Evolutionary conservation across 1,140 invertebrate species (phyloP).

Genomic region (Gerris buenoi): DNA sequence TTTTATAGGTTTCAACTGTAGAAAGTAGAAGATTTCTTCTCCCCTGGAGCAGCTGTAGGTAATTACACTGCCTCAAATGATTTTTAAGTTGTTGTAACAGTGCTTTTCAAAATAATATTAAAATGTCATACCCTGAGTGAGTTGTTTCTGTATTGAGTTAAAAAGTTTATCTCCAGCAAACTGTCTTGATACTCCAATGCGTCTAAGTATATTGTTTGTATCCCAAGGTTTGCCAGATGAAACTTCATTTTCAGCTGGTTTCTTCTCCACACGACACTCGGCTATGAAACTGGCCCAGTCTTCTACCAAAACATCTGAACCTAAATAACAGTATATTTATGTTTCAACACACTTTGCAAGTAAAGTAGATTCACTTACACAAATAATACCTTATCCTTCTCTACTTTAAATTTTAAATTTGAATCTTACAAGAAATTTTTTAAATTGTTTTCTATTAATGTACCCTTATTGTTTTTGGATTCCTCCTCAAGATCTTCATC

Average conservation of each 20-base stretch:
- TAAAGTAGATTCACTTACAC: not conserved
- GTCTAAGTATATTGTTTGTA: slow-evolving; percentile 48
- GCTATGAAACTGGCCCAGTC: slow-evolving; percentile 79
- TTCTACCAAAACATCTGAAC: slow-evolving; percentile 62
- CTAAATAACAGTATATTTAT: too few species aligned
- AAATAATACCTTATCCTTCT: not conserved
- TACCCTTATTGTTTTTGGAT: slow-evolving; percentile 24
- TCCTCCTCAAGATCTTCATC: slow-evolving; percentile 76
- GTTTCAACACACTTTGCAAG: not conserved
- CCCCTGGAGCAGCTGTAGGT: not conserved
- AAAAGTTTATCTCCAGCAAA: slow-evolving; percentile 49
- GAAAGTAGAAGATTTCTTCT: not conserved
- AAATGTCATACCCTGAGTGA: slow-evolving; percentile 22
- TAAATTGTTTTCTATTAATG: not conserved
- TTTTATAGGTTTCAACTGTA: not conserved
- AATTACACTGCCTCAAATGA: not conserved
- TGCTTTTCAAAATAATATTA: not conserved
- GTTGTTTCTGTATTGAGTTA: slow-evolving; percentile 38
- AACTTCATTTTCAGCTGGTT: slow-evolving; percentile 24
- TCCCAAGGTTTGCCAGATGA: slow-evolving; percentile 58
- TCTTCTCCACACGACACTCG: slow-evolving; percentile 43
- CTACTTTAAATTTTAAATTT: not conserved
- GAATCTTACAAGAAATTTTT: not conserved
- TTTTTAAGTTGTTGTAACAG: not conserved
- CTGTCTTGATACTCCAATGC: slow-evolving; percentile 52